Evolutionary conservation across 2,113 vertebrate species (phyloP).

Genomic region (Camarhynchus parvulus): DNA sequence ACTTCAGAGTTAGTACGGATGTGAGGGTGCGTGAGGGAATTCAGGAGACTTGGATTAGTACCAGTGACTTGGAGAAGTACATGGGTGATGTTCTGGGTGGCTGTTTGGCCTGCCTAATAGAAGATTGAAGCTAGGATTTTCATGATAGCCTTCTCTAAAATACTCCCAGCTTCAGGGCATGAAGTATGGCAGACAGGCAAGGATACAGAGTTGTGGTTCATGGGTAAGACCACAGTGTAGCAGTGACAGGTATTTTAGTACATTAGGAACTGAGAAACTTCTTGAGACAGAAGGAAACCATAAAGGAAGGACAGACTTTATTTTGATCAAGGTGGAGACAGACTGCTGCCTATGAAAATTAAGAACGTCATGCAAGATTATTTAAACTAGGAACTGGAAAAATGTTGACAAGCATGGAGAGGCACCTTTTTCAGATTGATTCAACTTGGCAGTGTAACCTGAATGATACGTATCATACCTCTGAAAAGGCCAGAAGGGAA

Average conservation of each 20-base stretch:
- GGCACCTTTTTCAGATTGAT: not conserved
- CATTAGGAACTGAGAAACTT: not conserved
- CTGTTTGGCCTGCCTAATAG: not conserved
- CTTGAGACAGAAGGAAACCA: not conserved
- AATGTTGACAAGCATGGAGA: not conserved
- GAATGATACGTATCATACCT: not conserved
- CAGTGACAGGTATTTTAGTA: not conserved
- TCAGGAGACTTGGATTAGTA: not conserved
- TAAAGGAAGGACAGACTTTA: not conserved
- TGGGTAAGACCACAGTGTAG: not conserved
- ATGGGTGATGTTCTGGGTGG: not conserved
- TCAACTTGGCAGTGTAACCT: not conserved
- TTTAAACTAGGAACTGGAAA: not conserved
- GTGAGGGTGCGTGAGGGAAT: not conserved
- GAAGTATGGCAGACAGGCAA: not conserved
- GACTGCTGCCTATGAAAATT: not conserved
- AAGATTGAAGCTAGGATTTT: not conserved
- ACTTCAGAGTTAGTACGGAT: not conserved
- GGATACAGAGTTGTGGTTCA: rapidly evolving
- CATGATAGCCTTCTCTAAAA: not conserved
- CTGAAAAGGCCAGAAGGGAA: not conserved
- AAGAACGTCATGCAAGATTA: not conserved
- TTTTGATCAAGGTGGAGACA: not conserved
- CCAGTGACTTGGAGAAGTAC: not conserved
- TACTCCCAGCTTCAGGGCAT: not conserved